Base-by-base conservation (phyloP, 1,140 invertebrate species). In the Brachionus rubens region DNA sequence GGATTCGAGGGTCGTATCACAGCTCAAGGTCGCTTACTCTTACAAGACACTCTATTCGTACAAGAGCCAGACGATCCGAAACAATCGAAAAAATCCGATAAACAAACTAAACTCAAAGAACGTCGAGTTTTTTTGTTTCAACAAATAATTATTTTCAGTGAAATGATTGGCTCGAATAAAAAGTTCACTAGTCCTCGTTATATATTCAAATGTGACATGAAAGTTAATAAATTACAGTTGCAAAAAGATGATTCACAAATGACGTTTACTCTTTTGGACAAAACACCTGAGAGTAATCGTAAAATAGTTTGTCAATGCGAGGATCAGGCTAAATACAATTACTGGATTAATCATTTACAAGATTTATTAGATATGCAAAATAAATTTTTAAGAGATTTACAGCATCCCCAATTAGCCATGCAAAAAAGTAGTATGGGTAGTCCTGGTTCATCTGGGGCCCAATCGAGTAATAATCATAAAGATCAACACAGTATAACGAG, bases 81-180 rank as follows among this genome's bases (percentile, higher is more conserved):
- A 16, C 36, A 79, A n/a, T 67, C 76, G 28, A 76, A 54, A 43
- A 62, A 75, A 46, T 40, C 67, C 3, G 65, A 75, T 24, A 78
- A 56, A 68, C 80, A 88, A 79, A 84, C 85, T 75, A 86, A 87
- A 41, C 88, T 89, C 76, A 90, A 92, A 80, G 95, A 98, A 80
- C 87, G 95, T 79, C 91, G 96, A 83, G 92, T 98, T 28, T 99
- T 99, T 86, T 88, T 99, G 4, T 99, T 99, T 84, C 94, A 99
- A 83, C 96, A 99, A 86, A 95, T 91, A 80, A 92, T 98, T 77
- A 96, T 98, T 79, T 95, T 98, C 82, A 94, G 93, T 79, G 95
- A 98, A 82, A 90, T 92, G 79, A 91, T 94, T 47, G 92, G 94
- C 78, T 91, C 91, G 82, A 96, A 94, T 76, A 81, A 80, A 76